phyloP scores from a whole-genome alignment of 35 echinoderm and acorn worm genomes.

The Ptychodera flava region DNA sequence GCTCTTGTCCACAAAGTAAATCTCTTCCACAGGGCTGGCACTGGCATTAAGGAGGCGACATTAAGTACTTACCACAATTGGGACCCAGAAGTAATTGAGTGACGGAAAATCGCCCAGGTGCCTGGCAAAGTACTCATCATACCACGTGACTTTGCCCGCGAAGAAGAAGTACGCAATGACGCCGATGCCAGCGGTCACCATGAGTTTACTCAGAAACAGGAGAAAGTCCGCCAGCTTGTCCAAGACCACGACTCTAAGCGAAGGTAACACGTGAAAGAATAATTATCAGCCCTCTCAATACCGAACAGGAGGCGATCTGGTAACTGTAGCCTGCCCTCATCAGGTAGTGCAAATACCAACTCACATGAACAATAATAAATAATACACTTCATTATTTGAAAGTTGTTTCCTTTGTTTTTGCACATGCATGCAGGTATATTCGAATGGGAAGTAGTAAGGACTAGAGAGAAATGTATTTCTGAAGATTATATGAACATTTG shows the following conservation, averaged over 20 bases:
- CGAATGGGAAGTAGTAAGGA: neutral
- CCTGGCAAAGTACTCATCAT: conserved; percentile 37
- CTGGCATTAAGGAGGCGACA: too few species aligned
- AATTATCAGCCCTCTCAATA: neutral
- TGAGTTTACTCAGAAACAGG: conserved; percentile 60
- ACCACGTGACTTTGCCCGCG: conserved; percentile 58
- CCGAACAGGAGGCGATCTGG: neutral
- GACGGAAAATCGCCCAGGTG: too few species aligned
- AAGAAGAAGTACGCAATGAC: conserved; percentile 78
- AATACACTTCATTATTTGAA: too few species aligned
- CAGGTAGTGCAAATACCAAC: too few species aligned
- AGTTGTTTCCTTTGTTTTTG: too few species aligned
- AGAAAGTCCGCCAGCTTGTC: conserved; percentile 90
- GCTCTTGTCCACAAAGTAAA: too few species aligned
- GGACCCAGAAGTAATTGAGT: conserved; percentile 88
- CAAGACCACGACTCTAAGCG: conserved; percentile 63
- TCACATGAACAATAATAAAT: too few species aligned
- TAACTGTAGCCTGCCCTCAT: too few species aligned
- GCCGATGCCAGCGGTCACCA: conserved; percentile 30
- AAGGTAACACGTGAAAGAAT: conserved; percentile 8
- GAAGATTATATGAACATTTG: too few species aligned
- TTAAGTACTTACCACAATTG: conserved; percentile 89
- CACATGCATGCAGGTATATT: neutral
- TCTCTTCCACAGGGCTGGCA: too few species aligned
- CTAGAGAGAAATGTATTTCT: too few species aligned